Evolutionary conservation across 2,113 vertebrate species (phyloP), one percentile per base, ranked within the genome.

Genomic region (Apeltes quadracus): DNA sequence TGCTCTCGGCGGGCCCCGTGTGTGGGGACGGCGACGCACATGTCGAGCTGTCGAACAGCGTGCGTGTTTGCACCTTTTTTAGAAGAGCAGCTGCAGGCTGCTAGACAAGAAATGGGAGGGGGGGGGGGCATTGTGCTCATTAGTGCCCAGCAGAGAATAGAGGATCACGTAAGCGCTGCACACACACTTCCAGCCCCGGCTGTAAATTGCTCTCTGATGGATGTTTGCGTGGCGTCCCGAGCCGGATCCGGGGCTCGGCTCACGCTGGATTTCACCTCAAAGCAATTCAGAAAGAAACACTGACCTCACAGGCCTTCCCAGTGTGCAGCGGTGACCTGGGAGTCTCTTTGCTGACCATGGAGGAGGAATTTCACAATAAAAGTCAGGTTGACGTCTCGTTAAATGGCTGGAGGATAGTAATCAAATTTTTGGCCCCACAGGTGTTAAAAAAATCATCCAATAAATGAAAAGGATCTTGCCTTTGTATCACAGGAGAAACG

Each of bases 141-240:
- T 83, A 85, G 68, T 56, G 41, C 34, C 55, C 75, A 70, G 80
- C 76, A 70, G 72, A 84, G 82, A 78, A 56, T 4, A 27, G 44
- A 75, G 56, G 56, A 66, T 38, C 79, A 75, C 58, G 48, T 29
- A 15, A 55, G 44, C 20, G 15, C 29, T 36, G 39, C 39, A 25
- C 75, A 82, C 87, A 82, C 84, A 71, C 68, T 20, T 55, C 67
- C n/a, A 70, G 25, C 63, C 61, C 57, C 61, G 34, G 77, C 56
- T 6, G 58, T 44, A 10, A 68, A 15, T 23, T 11, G 25, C 29
- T 32, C 29, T 32, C 29, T 34, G 32, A 34, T 34, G 32, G 32
- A 34, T 34, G 32, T 34, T 34, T 34, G 22, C 29, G 29, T 29
- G 29, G n/a, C n/a, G n/a, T n/a, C n/a, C n/a, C n/a, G n/a, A n/a